phyloP scores from a whole-genome alignment of 2,113 vertebrate genomes.

The Varanus salvator region DNA sequence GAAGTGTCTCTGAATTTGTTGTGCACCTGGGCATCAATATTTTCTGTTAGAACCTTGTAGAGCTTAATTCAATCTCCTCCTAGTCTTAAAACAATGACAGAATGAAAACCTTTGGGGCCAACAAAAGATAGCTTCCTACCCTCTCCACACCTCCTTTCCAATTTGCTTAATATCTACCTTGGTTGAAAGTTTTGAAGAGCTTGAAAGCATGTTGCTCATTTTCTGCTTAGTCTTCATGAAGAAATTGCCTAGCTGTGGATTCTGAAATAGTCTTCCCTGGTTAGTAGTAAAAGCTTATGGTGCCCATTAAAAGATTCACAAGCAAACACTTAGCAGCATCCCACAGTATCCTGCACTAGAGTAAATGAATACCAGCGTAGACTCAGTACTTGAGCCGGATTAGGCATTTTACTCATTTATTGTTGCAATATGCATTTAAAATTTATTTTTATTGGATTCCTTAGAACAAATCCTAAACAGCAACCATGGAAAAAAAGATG shows the following conservation, averaged over 20 bases:
- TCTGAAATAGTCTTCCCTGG: not conserved
- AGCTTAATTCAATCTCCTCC: not conserved
- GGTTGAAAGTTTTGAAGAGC: not conserved
- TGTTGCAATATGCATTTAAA: too few species aligned
- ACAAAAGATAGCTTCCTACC: not conserved
- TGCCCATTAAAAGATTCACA: not conserved
- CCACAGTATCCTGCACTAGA: not conserved
- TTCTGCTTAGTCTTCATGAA: not conserved
- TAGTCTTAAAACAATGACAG: not conserved
- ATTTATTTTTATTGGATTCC: too few species aligned
- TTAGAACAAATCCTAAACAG: too few species aligned
- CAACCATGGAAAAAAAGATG: too few species aligned
- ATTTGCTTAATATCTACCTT: not conserved
- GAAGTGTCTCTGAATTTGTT: not conserved
- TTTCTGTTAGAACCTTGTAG: not conserved
- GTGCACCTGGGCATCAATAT: not conserved
- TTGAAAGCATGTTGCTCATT: not conserved
- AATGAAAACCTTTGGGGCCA: not conserved
- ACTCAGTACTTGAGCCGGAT: not conserved
- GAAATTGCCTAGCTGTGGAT: not conserved
- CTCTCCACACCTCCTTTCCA: not conserved
- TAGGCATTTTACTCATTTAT: too few species aligned
- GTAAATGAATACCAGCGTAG: not conserved
- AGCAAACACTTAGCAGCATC: not conserved
- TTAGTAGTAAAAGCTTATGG: not conserved